Evolutionary conservation across 2,797 vertebrate species (phyloP), one percentile per base, ranked within the genome.

Genomic region (Acridotheres tristis): DNA sequence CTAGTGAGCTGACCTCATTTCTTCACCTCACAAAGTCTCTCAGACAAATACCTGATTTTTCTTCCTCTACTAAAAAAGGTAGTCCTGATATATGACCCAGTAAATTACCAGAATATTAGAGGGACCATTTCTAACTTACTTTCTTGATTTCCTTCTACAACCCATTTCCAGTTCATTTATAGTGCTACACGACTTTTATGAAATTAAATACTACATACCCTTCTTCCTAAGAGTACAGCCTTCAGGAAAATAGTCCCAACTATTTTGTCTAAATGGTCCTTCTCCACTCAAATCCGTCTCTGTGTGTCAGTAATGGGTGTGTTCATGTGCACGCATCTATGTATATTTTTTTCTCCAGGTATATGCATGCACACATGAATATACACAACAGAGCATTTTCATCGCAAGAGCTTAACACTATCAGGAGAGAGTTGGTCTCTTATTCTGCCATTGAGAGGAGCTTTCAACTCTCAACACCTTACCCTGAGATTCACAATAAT

Each of bases 271-370:
- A 25, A 32, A 13, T 55, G 4, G 50, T 57, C 21, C 38, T 85
- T 88, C n/a, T 82, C 26, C 40, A 12, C 5, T 45, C 38, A 63
- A 16, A 23, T 48, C 8, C 6, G 16, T 63, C 13, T 71, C 8
- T 55, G 9, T 55, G 6, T 45, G 42, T 36, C 55, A 30, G 18
- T 16, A 6, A 9, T 22, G 25, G 22, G 6, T 48, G 25, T 48
- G 30, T 62, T 29, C 73, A 18, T 47, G 11, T 42, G 14, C 23
- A 25, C 0, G 0, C 15, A 17, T 38, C 14, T 32, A 4, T 53
- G 47, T 67, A 9, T 50, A 36, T 77, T 2, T 62, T 78, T 63
- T 47, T 73, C 58, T 66, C 43, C 51, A 43, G 30, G 7, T 82
- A 5, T 48, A 36, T 9, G 9, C 11, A 26, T 3, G 4, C 10